Percentiles rank a stretch among this genome's conserved stretches.
phyloP scores from a whole-genome alignment of 2,888 invertebrate genomes.

The Acronicta leporina region DNA sequence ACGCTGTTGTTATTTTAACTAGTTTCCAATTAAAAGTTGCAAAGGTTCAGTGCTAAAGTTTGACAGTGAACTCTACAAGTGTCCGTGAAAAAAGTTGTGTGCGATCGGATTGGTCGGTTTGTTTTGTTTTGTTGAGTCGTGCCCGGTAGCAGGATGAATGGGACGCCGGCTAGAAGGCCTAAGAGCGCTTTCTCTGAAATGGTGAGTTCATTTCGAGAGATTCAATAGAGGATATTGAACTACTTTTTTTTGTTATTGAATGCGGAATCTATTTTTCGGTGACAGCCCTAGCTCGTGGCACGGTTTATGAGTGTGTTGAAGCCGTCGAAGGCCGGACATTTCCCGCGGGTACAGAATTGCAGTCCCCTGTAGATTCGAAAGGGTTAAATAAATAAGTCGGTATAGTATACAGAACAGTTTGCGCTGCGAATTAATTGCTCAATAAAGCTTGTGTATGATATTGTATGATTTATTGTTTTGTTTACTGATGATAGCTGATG shows the following conservation, averaged over 20 bases:
- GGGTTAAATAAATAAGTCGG: constrained; percentile 45
- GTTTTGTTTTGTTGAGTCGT: constrained; percentile 73
- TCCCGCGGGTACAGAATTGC: constrained; percentile 17
- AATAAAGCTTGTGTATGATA: constrained; percentile 49
- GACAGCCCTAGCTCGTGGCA: constrained; percentile 26
- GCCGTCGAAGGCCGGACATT: constrained; percentile 27
- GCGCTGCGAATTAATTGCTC: constrained; percentile 54
- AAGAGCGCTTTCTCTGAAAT: constrained; percentile 86
- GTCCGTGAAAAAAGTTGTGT: constrained; percentile 84
- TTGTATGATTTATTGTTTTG: constrained; percentile 62
- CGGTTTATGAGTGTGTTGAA: constrained; percentile 20
- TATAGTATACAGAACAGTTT: constrained; percentile 11
- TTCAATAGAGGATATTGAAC: constrained; percentile 6
- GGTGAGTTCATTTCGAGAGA: constrained; percentile 68
- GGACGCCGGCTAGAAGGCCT: constrained; percentile 83
- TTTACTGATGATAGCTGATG: constrained; percentile 52
- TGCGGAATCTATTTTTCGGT: constrained; percentile 1
- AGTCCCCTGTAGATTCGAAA: constrained; percentile 33
- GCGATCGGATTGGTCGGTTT: constrained; percentile 73
- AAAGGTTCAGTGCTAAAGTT: constrained; percentile 69
- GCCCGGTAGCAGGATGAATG: constrained; percentile 82
- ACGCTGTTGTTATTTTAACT: constrained; percentile 26
- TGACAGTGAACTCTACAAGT: constrained; percentile 82
- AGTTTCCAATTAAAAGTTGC: constrained; percentile 40
- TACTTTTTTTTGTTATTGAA: constrained; percentile 5